Base-by-base conservation (phyloP, 2,113 vertebrate species). In the Delphinapterus leucas region DNA sequence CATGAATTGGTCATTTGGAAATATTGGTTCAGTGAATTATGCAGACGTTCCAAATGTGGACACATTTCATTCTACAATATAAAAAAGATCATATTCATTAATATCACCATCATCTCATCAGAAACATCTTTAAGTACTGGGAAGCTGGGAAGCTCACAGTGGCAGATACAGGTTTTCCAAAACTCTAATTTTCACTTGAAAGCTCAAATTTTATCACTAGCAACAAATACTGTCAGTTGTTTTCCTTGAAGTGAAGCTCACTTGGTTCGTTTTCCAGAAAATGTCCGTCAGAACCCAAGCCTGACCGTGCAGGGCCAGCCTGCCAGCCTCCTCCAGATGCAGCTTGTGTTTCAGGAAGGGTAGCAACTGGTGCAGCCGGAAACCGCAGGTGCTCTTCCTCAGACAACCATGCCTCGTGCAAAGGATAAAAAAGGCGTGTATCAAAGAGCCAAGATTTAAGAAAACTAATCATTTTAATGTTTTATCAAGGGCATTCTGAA, bases 141-240 rank as follows among this genome's bases (percentile, higher is more conserved):
- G 84, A 49, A 41, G 67, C 74, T 44, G 53, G 12, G 55, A 36
- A 11, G 15, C 3, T 31, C 73, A 53, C 36, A 25, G 58, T 7
- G 14, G 60, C 28, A 44, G 28, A 83, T 10, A 77, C 28, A 23
- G 63, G 44, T 58, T 76, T 82, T 89, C 67, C 55, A 90, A 53
- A 93, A 60, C 36, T 65, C 79, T 68, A 31, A 88, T 80, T 84
- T 88, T 81, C 77, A 76, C 53, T 70, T 63, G n/a, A 91, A 88
- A 84, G 71, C 31, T 95, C 77, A 76, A 61, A 85, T 44, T 83
- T 65, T 67, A 81, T 63, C 58, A 73, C 55, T 73, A 58, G 68
- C 91, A 88, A 80, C 68, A 79, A 89, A 83, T n/a, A 33, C 8
- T 49, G 38, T 58, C 68, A 63, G 53, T 17, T 65, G 36, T 20